Conservation (phyloP, 2,797 vertebrate species). For the Ctenopoma multispine region DNA sequence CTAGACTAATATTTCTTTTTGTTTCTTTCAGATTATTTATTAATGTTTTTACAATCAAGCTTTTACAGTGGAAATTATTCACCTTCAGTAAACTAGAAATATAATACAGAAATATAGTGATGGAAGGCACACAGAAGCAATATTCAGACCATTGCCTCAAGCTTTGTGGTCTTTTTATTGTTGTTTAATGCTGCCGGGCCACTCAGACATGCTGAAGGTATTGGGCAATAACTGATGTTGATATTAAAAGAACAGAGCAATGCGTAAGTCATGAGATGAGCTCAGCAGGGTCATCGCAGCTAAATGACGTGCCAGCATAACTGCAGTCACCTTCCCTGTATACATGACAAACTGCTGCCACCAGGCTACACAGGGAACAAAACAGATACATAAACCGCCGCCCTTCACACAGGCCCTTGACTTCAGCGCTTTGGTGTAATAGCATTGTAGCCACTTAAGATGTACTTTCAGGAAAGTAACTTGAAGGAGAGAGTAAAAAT, state of each 20-base stretch:
- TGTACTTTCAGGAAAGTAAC: constrained; percentile 37
- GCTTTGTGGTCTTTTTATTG: constrained; percentile 47
- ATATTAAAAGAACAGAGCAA: constrained; percentile 71
- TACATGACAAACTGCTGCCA: constrained; percentile 75
- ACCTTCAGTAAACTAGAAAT: constrained; percentile 28
- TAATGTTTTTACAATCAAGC: background rate
- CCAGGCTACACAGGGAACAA: constrained; percentile 72
- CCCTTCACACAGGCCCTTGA: constrained; percentile 75
- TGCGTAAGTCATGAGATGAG: constrained; percentile 76
- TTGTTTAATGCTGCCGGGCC: constrained; percentile 35
- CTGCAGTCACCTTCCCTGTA: constrained; percentile 85
- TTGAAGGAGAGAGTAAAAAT: constrained; percentile 42
- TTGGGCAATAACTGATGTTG: constrained; percentile 66
- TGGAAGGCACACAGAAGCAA: constrained; percentile 42
- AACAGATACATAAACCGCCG: constrained; percentile 81
- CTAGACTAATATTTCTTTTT: background rate
- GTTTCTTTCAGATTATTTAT: constrained; percentile 3
- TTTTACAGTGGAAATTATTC: constrained; percentile 23
- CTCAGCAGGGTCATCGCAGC: constrained; percentile 71
- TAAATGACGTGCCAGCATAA: constrained; percentile 76
- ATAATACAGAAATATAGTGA: constrained; percentile 29
- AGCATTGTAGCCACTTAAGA: constrained; percentile 46
- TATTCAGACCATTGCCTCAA: constrained; percentile 46
- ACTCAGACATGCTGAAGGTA: constrained; percentile 30
- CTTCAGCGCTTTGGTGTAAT: constrained; percentile 48